Conservation (phyloP, 2,888 invertebrate genomes). For the Electrophaes corylata region DNA sequence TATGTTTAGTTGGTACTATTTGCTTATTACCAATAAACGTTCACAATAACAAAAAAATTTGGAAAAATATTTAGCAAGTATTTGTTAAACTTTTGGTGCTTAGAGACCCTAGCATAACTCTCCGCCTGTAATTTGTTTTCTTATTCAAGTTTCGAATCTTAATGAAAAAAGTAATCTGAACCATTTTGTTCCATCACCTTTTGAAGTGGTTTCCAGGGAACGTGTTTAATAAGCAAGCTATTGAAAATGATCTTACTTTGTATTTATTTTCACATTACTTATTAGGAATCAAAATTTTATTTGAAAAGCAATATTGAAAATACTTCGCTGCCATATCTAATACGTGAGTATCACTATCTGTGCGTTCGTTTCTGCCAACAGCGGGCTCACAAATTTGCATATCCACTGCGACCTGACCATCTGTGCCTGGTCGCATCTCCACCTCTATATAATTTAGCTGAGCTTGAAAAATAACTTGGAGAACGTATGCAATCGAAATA, state of each 20-base stretch:
- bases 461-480: background rate
- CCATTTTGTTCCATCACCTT: slow-evolving; percentile 9
- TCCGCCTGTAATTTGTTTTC: slow-evolving; percentile 1
- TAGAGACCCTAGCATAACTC: background rate
- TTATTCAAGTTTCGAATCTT: slow-evolving; percentile 4
- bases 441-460: background rate
- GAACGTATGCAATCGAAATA: background rate
- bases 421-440: background rate
- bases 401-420: slow-evolving; percentile 2
- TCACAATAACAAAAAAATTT: too few species aligned
- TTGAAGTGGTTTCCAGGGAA: background rate
- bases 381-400: slow-evolving; percentile 15
- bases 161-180: slow-evolving; percentile 14
- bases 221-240: background rate
- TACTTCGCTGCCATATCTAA: background rate
- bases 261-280: background rate
- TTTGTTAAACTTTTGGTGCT: slow-evolving; percentile 4
- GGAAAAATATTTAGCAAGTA: background rate
- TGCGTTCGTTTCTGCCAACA: background rate
- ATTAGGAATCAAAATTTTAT: slow-evolving; percentile 13
- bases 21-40: too few species aligned
- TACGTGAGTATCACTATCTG: background rate
- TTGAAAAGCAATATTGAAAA: background rate
- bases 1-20: too few species aligned
- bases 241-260: background rate